Base-by-base conservation (phyloP, 2,888 invertebrate genomes). In the Epirrhoe alternata region DNA sequence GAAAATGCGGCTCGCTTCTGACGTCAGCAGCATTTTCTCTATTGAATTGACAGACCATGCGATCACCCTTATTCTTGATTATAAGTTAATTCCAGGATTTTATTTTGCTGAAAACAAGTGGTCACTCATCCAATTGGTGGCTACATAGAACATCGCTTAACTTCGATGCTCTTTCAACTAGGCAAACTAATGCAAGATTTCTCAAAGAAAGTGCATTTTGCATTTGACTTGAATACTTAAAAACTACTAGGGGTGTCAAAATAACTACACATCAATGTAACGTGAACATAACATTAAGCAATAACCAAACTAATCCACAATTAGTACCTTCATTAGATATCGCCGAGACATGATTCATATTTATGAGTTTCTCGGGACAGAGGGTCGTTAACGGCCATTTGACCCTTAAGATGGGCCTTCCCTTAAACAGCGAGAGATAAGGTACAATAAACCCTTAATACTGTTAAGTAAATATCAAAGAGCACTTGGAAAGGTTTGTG, bases 301-400 rank as follows among this genome's bases (percentile, higher is more conserved):
- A 74, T 72, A 72, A 73, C 61, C 49, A 53, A 66, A 64, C 65
- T 77, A 78, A 74, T 72, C 68, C 69, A 61, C 69, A 74, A 74
- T 74, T 74, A 74, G 71, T 58, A 68, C 64, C 57, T 68, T 57
- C 69, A 67, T 66, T 66, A 74, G 69, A 65, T 68, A 74, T 69
- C 66, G 66, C 62, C 61, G 60, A 69, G 70, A 71, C 64, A 77
- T 82, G 76, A 78, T 79, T 77, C 77, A 80, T 81, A 82, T 77
- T 78, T 79, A 83, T 75, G 80, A 75, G 61, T 72, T 70, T 61
- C 66, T 66, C 31, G 71, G 68, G 70, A 72, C 74, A 66, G 69
- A 58, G 71, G 68, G 74, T 64, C 68, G 62, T 72, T 73, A 67
- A 63, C 66, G 64, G 74, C 79, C 79, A 77, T 80, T 82, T 82